Conservation (phyloP, 1,140 invertebrate genomes). For the Leptestheria dahalacensis region DNA sequence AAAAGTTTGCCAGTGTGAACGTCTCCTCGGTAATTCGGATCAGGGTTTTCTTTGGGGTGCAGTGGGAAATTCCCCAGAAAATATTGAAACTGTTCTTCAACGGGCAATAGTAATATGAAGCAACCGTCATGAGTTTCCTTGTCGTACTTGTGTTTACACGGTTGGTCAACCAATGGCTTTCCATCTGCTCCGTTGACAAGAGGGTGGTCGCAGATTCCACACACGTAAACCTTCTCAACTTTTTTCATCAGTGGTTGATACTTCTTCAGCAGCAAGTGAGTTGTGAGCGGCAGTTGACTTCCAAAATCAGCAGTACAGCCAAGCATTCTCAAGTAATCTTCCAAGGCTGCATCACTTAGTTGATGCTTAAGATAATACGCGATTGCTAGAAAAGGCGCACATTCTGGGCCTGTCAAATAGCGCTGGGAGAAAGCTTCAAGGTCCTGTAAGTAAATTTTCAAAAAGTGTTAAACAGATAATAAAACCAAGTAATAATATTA, state of each 20-base stretch:
- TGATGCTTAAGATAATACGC: neutral
- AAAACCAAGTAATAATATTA: neutral
- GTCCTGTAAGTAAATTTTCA: neutral
- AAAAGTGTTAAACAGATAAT: neutral
- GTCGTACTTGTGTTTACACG: neutral
- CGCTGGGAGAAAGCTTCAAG: neutral
- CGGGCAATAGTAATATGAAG: neutral
- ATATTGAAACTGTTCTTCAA: neutral
- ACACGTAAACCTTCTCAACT: neutral
- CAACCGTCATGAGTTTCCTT: neutral
- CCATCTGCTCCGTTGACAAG: neutral
- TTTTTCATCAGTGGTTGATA: neutral
- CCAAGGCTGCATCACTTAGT: neutral
- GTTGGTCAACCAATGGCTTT: neutral
- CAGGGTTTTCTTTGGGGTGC: neutral
- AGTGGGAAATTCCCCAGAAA: neutral
- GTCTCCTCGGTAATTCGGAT: neutral
- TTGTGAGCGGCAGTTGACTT: neutral
- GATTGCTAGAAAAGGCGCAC: neutral
- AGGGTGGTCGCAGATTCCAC: neutral
- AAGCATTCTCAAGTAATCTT: neutral
- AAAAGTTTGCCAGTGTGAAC: neutral
- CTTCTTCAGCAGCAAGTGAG: neutral
- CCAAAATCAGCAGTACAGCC: neutral
- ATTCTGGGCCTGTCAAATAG: neutral